Evolutionary conservation across 2,888 invertebrate species (phyloP).

Genomic region (Dolichopus griseipennis): DNA sequence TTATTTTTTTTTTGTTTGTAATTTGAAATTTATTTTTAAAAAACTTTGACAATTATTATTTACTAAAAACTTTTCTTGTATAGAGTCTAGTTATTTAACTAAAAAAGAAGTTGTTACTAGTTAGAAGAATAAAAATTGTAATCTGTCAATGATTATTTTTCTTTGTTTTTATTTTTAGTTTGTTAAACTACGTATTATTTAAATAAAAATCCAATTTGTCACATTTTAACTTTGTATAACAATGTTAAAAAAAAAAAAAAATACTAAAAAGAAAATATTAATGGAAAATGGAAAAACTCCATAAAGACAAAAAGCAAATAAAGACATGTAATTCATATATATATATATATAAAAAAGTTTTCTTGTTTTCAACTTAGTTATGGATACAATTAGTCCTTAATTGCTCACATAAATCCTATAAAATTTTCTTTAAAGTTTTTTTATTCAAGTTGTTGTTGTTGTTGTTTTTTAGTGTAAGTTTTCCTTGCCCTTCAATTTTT

Average conservation of each 20-base stretch:
- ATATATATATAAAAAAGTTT: no score
- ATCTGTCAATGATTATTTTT: neutral
- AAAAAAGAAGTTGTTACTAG: no score
- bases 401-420: constrained; percentile 6
- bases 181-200: neutral
- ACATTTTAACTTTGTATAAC: neutral
- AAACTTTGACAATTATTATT: no score
- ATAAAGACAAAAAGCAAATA: no score
- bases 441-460: neutral
- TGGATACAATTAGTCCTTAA: constrained; percentile 4
- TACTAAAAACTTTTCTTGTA: no score
- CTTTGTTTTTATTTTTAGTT: no score
- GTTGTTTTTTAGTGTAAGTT: neutral
- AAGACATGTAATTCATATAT: no score
- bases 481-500: neutral
- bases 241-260: neutral
- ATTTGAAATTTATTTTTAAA: no score
- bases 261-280: neutral
- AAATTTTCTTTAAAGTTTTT: neutral
- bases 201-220: constrained; percentile 1
- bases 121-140: neutral
- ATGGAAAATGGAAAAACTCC: neutral
- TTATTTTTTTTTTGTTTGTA: no score
- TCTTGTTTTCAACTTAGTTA: neutral
- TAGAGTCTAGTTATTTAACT: no score